Base-by-base conservation (phyloP, 2,113 vertebrate genomes). In the Amblyopsis rosae region DNA sequence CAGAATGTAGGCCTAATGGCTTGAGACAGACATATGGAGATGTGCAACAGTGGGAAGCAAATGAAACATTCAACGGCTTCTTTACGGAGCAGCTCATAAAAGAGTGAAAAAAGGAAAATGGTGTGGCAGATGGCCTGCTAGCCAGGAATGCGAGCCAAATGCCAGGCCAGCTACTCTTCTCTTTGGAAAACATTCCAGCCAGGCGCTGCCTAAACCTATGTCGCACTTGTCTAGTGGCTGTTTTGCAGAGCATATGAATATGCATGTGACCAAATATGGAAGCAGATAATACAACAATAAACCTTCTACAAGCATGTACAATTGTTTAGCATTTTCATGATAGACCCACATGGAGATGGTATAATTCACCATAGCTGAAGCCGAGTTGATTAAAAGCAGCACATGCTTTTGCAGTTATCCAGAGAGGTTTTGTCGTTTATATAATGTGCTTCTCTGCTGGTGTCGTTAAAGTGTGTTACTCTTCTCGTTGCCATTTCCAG, bases 101-200 rank as follows among this genome's bases (percentile, higher is more conserved):
- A 67, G 62, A 74, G 70, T 6, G 65, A 82, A 65, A 76, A 60
- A 57, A 73, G 75, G 56, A 66, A 58, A 47, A 76, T 63, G 74
- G 69, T 1, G 13, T n/a, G 12, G 74, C 89, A 88, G 85, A 88
- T 87, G 87, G 82, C 76, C 72, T 12, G 66, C 59, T 48, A 64
- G 84, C 77, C 75, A 17, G 4, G 69, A 67, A 48, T 26, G 59
- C 13, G 76, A 79, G 83, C 77, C 79, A 81, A 87, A 76, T 69
- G 74, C 74, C 62, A 68, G 72, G 83, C 67, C 65, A 0, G 66
- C 62, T 72, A 67, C 69, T 69, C 76, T 73, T 66, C 72, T 79
- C 68, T 16, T 57, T 77, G 85, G 79, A 85, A 86, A 84, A 87
- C 70, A 70, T 83, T 79, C 80, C 80, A 82, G 66, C 80, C 80